Conservation (phyloP, 2,113 vertebrate genomes). For the Chunga burmeisteri region DNA sequence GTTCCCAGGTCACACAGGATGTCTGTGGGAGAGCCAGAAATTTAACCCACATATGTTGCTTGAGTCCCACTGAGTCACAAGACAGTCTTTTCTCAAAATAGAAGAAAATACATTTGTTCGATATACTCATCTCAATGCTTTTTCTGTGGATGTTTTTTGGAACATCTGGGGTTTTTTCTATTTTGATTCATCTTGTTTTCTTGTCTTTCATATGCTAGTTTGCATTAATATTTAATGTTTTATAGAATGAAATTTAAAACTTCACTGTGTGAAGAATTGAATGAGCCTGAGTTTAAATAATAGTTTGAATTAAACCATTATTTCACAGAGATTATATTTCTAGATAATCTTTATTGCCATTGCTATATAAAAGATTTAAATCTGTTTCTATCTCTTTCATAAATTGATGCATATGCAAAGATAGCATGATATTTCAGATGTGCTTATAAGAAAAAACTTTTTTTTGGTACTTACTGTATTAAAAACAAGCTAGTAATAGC, state of each 20-base stretch:
- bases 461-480: not conserved
- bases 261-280: not conserved
- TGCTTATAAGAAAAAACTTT: not conserved
- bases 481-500: not conserved
- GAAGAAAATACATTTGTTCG: not conserved
- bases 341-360: conserved; percentile 10
- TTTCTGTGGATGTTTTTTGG: not conserved
- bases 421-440: not conserved
- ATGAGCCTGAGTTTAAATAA: not conserved
- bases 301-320: not conserved
- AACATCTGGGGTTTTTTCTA: not conserved
- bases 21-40: not conserved
- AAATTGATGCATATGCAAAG: not conserved
- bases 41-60: not conserved
- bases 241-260: not conserved
- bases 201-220: not conserved
- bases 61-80: not conserved
- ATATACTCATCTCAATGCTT: not conserved
- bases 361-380: not conserved
- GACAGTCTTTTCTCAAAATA: not conserved
- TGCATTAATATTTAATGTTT: not conserved
- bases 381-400: not conserved
- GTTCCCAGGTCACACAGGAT: not conserved
- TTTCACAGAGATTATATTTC: conserved; percentile 12
- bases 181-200: not conserved